Evolutionary conservation across 2,797 vertebrate genomes (phyloP), one percentile per base, ranked within the genome.

Genomic region (Hoplostethus mediterraneus): DNA sequence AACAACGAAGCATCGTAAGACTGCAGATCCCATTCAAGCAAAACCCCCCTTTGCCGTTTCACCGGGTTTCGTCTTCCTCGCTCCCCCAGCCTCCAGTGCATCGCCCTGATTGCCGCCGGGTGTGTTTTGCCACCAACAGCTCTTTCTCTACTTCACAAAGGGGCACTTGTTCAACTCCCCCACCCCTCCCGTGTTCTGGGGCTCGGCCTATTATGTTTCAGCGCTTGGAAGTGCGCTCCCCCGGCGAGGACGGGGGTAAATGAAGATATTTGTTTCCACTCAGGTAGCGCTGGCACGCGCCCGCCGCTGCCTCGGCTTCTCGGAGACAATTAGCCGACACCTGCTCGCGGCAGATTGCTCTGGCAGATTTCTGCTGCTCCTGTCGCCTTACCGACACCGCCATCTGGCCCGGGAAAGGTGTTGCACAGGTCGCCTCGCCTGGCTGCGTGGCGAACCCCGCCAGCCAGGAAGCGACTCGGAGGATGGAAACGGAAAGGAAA

Each of bases 341-440:
- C 96, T 97, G 96, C 94, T 96, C 90, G 80, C 89, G 88, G 93
- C 96, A 98, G 96, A 97, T 96, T 97, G 96, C 94, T 95, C 95
- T 95, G 95, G 95, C 96, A 96, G 96, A 94, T 95, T 95, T 93
- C 89, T 90, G 92, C 93, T 87, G 92, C 93, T 95, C 94, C 88
- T 92, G 95, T 95, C 90, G 94, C 92, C 95, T 94, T 21, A 21
- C 90, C 91, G 92, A 93, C 91, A 87, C 90, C 91, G 81, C 97
- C 97, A 98, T 97, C 96, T 97, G 96, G 95, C 95, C 94, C 88
- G 85, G 82, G 94, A 93, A 97, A 97, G 96, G 96, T 96, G 96
- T 91, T 93, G 95, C 93, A 88, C 94, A 95, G 95, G 95, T 97
- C 95, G 95, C 89, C 87, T 93, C 87, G 74, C 66, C 89, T 86